Percentiles rank a stretch among this genome's conserved stretches.
These are phyloP conservation scores for Pollimyrus isidori DNA, from an alignment of 2,113 vertebrate species.

Conservation along the genomic window DNA sequence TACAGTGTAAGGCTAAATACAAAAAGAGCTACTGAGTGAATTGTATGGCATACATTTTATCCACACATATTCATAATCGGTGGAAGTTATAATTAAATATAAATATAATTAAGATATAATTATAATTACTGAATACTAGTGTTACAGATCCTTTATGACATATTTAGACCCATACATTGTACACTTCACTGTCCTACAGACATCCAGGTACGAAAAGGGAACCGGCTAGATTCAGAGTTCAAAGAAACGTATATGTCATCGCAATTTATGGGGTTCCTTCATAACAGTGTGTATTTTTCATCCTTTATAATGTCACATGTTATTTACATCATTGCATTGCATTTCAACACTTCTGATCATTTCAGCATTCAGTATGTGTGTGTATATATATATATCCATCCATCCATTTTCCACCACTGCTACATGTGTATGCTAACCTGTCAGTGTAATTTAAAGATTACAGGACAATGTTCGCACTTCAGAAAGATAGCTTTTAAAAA, in stretches of 20 bases:
- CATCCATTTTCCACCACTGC: too few relatives aligned
- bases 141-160: not conserved
- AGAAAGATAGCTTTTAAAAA: not conserved
- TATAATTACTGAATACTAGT: not conserved
- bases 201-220: not conserved
- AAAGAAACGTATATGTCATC: not conserved
- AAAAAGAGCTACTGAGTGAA: not conserved
- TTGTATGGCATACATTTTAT: not conserved
- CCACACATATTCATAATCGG: not conserved
- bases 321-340: not conserved
- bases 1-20: not conserved
- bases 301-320: not conserved
- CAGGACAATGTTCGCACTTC: not conserved
- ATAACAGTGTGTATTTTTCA: not conserved
- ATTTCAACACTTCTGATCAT: not conserved
- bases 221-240: not conserved
- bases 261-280: not conserved
- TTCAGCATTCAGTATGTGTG: not conserved
- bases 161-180: not conserved
- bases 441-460: slow-evolving; percentile 1
- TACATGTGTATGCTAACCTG: not conserved
- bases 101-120: too few relatives aligned
- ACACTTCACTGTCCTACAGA: not conserved
- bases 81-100: not conserved
- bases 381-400: not conserved